Base-by-base conservation (phyloP, 2,888 invertebrate species). In the Callyntrura sp. region DNA sequence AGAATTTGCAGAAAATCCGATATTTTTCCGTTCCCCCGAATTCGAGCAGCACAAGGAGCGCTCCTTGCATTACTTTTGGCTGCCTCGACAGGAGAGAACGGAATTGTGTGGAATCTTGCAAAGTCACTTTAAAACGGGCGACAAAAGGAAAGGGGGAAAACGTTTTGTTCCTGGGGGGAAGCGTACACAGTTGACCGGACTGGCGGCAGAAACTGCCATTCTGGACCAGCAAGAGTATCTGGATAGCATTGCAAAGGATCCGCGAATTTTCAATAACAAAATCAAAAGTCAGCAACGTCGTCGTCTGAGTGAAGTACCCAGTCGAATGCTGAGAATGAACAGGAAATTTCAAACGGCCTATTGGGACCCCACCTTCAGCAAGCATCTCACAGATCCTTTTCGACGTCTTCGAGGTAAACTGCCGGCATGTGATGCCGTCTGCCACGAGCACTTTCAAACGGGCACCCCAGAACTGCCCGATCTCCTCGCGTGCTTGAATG, bases 41-140 rank as follows among this genome's bases (percentile, higher is more conserved):
- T 85, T 90, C 55, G 90, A 88, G 20, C 84, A 85, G 17, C 85
- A 90, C 25, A 55, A 83, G 11, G 45, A 60, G 12, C 28, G 90
- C 4, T 85, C 85, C 17, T 55, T 90, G 9, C 68, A 90, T 25
- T 81, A 88, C 85, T 70, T 90, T 28, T 90, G 88, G 88, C 88
- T 90, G 3, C 68, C 84, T 28, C 78, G 84, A n/a, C 17, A 79
- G 8, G 90, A 90, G 45, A 14, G 88, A 17, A 17, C 43, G 1
- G 88, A 90, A 20, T 43, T 90, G 0, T 88, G 88, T 25, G 55
- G 57, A 0, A 79, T 85, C 23, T 70, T 90, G 0, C 70, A 90
- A 2, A 78, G 85, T 28, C 90, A 90, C 48, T 23, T 90, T n/a
- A 88, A 83, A n/a, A 55, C 73, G 20, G 23, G 20, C 4, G 83